Conservation (phyloP, 2,888 invertebrate genomes). For the Philonicus albiceps region DNA sequence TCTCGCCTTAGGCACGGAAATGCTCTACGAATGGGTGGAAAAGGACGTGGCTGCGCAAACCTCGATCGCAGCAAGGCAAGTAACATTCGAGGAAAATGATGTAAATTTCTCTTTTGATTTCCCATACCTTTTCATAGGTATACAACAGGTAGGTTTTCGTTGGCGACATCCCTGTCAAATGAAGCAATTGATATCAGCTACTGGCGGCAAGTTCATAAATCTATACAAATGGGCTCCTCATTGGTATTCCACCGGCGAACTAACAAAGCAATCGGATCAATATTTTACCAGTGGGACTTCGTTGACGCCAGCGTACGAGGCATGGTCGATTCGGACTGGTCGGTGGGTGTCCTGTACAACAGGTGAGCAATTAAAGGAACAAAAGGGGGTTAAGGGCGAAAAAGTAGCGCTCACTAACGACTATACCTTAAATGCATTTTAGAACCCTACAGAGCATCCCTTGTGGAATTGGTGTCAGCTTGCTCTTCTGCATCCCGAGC, state of each 20-base stretch:
- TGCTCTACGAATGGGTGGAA: conserved; percentile 59
- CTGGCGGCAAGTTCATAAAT: conserved; percentile 60
- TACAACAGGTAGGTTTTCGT: conserved; percentile 54
- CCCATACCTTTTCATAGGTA: conserved; percentile 52
- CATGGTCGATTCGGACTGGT: conserved; percentile 60
- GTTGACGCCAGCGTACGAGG: conserved; percentile 57
- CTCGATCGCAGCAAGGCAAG: conserved; percentile 56
- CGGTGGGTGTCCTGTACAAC: conserved; percentile 60
- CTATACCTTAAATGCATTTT: conserved; percentile 27
- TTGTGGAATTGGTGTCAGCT: conserved; percentile 57
- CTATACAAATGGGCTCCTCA: conserved; percentile 59
- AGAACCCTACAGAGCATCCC: conserved; percentile 57
- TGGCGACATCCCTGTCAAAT: conserved; percentile 58
- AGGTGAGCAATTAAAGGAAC: conserved; percentile 53
- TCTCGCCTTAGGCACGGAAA: conserved; percentile 58
- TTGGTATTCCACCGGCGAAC: conserved; percentile 53
- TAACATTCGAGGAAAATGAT: conserved; percentile 49
- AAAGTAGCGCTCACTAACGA: background rate
- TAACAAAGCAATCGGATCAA: conserved; percentile 57
- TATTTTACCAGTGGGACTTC: conserved; percentile 61
- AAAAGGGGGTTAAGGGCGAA: background rate
- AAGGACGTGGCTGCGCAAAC: conserved; percentile 52
- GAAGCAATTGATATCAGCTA: conserved; percentile 60
- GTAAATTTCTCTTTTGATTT: conserved; percentile 4
- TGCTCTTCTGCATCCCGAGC: conserved; percentile 57